Evolutionary conservation across 2,113 vertebrate genomes (phyloP).

Genomic region (Chionodraco myersi): DNA sequence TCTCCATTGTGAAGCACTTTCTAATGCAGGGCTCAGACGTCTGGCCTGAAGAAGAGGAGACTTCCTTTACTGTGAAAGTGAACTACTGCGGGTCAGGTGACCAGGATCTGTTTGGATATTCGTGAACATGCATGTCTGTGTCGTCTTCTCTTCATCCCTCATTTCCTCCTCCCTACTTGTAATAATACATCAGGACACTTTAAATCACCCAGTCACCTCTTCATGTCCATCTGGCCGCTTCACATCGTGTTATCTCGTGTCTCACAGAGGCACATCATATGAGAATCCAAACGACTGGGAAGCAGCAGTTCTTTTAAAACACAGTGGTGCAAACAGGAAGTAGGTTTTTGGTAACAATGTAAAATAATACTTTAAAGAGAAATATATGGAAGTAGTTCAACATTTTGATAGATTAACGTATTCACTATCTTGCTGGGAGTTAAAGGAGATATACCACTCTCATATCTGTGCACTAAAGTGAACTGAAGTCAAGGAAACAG

Average conservation of each 20-base stretch:
- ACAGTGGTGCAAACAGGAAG: not conserved
- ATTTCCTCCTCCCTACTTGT: too few relatives aligned
- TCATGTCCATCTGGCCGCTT: not conserved
- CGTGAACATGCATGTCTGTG: not conserved
- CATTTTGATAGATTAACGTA: not conserved
- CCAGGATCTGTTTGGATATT: not conserved
- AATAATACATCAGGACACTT: not conserved
- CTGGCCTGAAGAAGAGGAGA: not conserved
- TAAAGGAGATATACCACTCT: too few relatives aligned
- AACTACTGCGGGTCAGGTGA: not conserved
- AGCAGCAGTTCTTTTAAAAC: not conserved
- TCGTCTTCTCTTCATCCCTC: not conserved
- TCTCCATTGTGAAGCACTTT: conserved; percentile 50
- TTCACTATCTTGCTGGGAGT: not conserved
- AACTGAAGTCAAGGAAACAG: not conserved
- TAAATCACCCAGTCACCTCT: not conserved
- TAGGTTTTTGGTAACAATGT: not conserved
- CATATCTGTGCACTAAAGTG: not conserved
- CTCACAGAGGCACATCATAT: not conserved
- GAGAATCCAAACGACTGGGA: not conserved
- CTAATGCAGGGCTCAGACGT: conserved; percentile 18
- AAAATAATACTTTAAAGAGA: not conserved
- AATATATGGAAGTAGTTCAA: too few relatives aligned
- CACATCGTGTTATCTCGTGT: not conserved
- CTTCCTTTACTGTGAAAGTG: conserved; percentile 13